A percentile compares a stretch with the other conserved stretches of the same genome.
Evolutionary conservation across 2,113 vertebrate species (phyloP).

Genomic region (Dromiciops gliroides): DNA sequence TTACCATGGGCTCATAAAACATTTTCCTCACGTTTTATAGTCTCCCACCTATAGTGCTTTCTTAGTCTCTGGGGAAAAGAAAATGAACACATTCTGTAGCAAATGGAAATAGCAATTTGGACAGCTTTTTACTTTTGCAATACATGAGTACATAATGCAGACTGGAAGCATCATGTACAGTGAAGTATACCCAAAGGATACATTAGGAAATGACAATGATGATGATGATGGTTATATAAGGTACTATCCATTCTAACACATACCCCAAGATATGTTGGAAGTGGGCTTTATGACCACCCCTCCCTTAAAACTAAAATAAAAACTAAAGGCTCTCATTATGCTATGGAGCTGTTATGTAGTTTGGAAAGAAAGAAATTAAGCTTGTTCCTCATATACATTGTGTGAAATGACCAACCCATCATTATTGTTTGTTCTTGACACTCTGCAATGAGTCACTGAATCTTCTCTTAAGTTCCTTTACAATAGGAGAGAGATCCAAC

Average conservation of each 20-base stretch:
- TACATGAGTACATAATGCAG: constrained; percentile 2
- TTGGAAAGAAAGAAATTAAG: constrained; percentile 47
- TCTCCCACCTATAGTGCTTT: constrained; percentile 5
- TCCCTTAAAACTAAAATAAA: constrained; percentile 40
- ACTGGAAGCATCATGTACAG: constrained; percentile 32
- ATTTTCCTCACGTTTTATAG: constrained; percentile 49
- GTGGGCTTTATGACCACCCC: constrained; percentile 44
- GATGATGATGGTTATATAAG: constrained; percentile 31
- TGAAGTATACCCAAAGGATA: constrained; percentile 41
- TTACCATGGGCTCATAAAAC: constrained; percentile 49
- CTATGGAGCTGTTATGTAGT: constrained; percentile 64
- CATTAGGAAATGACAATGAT: constrained; percentile 49
- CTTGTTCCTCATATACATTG: neutral
- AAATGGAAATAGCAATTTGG: constrained; percentile 33
- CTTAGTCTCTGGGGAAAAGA: constrained; percentile 39
- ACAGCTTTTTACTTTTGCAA: constrained; percentile 34
- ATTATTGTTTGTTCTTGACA: neutral
- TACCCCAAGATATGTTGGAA: constrained; percentile 41
- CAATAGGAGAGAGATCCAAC: neutral
- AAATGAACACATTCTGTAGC: constrained; percentile 31
- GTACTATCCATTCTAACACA: constrained; percentile 36
- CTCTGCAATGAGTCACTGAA: neutral
- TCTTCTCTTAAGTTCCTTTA: constrained; percentile 9
- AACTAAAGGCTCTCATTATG: constrained; percentile 50
- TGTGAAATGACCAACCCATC: neutral